Base-by-base conservation (phyloP, 2,113 vertebrate genomes). In the Bubalus kerabau region DNA sequence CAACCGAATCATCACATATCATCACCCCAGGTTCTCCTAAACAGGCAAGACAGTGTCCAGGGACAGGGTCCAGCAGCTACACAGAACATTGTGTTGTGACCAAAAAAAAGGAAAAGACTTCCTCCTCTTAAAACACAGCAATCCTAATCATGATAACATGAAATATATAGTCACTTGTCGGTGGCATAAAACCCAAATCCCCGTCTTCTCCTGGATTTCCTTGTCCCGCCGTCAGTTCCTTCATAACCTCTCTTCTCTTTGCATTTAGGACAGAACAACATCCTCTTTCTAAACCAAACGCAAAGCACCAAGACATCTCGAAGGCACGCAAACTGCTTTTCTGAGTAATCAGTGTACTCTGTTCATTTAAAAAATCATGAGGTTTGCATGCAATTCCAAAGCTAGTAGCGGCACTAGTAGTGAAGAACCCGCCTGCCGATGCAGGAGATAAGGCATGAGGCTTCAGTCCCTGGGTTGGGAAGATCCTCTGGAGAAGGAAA, bases 1-100 rank as follows among this genome's bases (percentile, higher is more conserved):
- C 13, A 7, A 9, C 17, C 7, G 14, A 62, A 12, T 24, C 46
- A 36, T 3, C 1, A 13, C 9, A 3, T 1, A 11, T 30, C 9
- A 2, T 28, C 11, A 26, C 2, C 6, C 16, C 28, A 15, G 52
- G 24, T 59, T 40, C 82, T 52, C 32, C 56, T 15, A 52, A 28
- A 50, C 23, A 28, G 32, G 6, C 11, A 76, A 16, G 26, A 54
- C 15, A 86, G n/a, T 1, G 15, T 43, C 59, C n/a, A 78, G 48
- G 17, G 30, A 17, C 36, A 93, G 30, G 1, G 16, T n/a, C n/a
- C 28, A 78, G 54, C 46, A 88, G 62, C 80, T 43, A 67, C 32
- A 19, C 16, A 15, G 17, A 7, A 17, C 7, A 1, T 0, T 46
- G 16, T 36, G 48, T 30, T 11, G 17, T 57, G 16, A 59, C 9